These are phyloP conservation scores for Sebastes schlegelii DNA, from an alignment of 2,113 vertebrate species.

Conservation along the genomic window DNA sequence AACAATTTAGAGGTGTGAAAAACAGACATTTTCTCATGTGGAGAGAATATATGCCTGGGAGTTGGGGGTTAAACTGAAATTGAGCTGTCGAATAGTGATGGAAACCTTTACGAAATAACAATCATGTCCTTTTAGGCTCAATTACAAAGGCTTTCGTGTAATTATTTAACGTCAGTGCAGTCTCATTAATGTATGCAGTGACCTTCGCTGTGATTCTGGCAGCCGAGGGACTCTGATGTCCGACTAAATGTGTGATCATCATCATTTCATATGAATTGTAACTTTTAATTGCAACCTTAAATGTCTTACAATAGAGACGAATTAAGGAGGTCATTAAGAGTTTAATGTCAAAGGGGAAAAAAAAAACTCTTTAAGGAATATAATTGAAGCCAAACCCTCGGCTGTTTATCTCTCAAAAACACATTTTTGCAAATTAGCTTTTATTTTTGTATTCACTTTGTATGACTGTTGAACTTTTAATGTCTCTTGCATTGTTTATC, in stretches of 20 bases:
- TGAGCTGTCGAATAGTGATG: constrained; percentile 25
- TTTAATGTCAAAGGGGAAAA: constrained; percentile 14
- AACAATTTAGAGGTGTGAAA: constrained; percentile 36
- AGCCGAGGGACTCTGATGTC: constrained; percentile 19
- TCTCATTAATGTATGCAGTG: constrained; percentile 60
- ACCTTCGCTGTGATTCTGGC: constrained; percentile 56
- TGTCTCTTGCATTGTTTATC: not conserved
- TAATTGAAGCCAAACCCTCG: not conserved
- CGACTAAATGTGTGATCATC: constrained; percentile 37
- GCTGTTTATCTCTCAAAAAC: not conserved
- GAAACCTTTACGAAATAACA: constrained; percentile 31
- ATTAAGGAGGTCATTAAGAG: not conserved
- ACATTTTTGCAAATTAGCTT: not conserved
- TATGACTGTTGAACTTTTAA: not conserved
- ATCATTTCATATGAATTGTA: constrained; percentile 24
- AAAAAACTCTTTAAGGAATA: constrained; percentile 2
- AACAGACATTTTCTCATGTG: constrained; percentile 4
- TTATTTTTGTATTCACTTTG: not conserved
- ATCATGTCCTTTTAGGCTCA: constrained; percentile 26
- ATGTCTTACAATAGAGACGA: constrained; percentile 10
- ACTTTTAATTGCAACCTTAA: constrained; percentile 36
- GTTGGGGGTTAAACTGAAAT: constrained; percentile 22
- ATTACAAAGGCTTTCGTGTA: constrained; percentile 35
- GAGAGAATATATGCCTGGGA: not conserved
- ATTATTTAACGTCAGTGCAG: constrained; percentile 47